These are phyloP conservation scores for Hirtodrosophila confusa DNA, from an alignment of 2,888 invertebrate species.

Conservation along the genomic window DNA sequence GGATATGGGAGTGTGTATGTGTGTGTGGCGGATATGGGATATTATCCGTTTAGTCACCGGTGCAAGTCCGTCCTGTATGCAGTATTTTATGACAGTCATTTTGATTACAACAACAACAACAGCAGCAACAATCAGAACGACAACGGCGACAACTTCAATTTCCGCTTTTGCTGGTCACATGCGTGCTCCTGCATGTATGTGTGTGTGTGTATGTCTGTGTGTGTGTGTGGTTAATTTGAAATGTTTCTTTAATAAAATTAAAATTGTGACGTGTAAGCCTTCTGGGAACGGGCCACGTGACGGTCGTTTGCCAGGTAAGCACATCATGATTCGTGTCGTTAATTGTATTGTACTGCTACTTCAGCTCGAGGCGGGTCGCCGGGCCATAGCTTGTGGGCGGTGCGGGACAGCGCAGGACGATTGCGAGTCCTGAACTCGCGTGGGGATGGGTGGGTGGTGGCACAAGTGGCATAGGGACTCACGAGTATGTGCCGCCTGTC, in stretches of 20 bases:
- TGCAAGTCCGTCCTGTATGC: constrained; percentile 28
- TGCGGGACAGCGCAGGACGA: constrained; percentile 2
- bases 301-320: constrained; percentile 83
- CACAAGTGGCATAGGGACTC: constrained; percentile 39
- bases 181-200: constrained; percentile 4
- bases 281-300: constrained; percentile 84
- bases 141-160: constrained; percentile 60
- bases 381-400: constrained; percentile 5
- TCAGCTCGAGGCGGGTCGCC: constrained; percentile 52
- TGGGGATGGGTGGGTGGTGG: constrained; percentile 6
- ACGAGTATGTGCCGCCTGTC: constrained; percentile 1
- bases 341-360: constrained; percentile 81
- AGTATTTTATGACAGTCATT: constrained; percentile 69
- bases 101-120: constrained; percentile 40
- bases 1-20: constrained; percentile 1
- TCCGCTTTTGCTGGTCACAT: constrained; percentile 35
- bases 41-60: constrained; percentile 40
- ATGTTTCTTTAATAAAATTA: constrained; percentile 82
- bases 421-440: constrained; percentile 1
- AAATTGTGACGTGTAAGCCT: constrained; percentile 82
- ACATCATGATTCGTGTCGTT: constrained; percentile 83
- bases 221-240: constrained; percentile 71
- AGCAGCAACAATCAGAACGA: constrained; percentile 21
- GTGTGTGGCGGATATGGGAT: constrained; percentile 33
- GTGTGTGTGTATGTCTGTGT: constrained; percentile 19